Evolutionary conservation across 2,113 vertebrate species (phyloP), one percentile per base, ranked within the genome.

Genomic region (Anguilla rostrata): DNA sequence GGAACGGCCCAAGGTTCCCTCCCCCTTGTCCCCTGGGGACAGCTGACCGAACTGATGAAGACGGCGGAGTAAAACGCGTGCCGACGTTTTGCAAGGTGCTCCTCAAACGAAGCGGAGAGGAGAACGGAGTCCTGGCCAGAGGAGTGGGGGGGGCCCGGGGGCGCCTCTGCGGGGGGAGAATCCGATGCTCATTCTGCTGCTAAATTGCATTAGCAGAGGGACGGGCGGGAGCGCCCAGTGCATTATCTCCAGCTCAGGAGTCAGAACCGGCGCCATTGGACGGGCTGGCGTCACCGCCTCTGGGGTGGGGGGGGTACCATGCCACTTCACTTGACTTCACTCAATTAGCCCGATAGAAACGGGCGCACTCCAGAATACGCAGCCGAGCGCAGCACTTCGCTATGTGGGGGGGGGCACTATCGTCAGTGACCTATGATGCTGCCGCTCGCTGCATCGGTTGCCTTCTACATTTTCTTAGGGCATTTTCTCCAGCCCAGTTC

Each of bases 331-430:
- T 83, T 83, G 22, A 16, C 22, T 60, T 75, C 34, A 39, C 78
- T 57, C 87, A 85, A 75, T 88, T 86, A 88, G 80, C 20, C 49
- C 8, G 57, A 26, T 6, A 39, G 49, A 83, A 34, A 63, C 5
- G 41, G 41, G n/a, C 9, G 16, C 57, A n/a, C 49, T 83, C 34
- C 56, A 15, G 3, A 83, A 63, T 39, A 7, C 34, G 0, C 57
- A 5, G 81, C 49, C 26, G 56, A 56, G 2, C 18, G 9, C 7
- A 11, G 46, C 53, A n/a, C 16, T 82, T 82, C 16, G 5, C 81
- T 16, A 26, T 66, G 34, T 34, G 26, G 20, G 60, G 14, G 2
- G 8, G 20, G 8, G n/a, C 46, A 49, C 81, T 9, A 5, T 82
- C 26, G 2, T 29, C 41, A 20, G 39, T 81, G 79, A 82, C 81